Evolutionary conservation across 2,888 invertebrate species (phyloP), one percentile per base, ranked within the genome.

Genomic region (Heliconius erato): DNA sequence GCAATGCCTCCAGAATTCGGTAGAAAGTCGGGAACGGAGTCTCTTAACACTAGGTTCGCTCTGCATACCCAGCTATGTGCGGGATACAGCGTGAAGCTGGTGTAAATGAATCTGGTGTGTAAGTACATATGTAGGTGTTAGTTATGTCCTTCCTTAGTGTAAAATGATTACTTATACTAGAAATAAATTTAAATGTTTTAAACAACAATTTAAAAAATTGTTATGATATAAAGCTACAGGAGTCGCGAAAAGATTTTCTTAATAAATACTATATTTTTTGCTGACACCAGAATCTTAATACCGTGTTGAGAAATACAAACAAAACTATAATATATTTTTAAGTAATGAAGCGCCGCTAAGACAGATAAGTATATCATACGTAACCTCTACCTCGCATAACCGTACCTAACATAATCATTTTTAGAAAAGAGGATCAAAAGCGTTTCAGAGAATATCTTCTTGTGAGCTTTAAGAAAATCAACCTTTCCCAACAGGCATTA

Each of bases 381-480:
- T 40, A 59, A 35, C 76, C 3, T 63, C 35, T 40, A 26, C 40
- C 6, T 16, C 49, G 49, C 19, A 19, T 54, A 19, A 19, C 19
- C 19, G 49, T 54, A 54, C 49, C 49, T 54, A 54, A 54, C 49
- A 54, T 54, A 54, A 23, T 35, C n/a, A 9, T 74, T 28, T 74
- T 28, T 26, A 74, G 74, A 28, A 74, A 59, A 74, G 74, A 74
- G 59, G 74, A 74, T 76, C 76, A 59, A 63, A 76, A 76, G 59
- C 76, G 12, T 35, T 19, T 32, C 5, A 16, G 7, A 6, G 16
- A 68, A 40, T 23, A 44, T 4, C 23, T 44, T 72, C 72, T 16
- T 14, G 49, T 54, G 49, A 54, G 49, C 49, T 54, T 54, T 54
- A 54, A 54, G 49, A 54, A 54, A 54, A 19, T 54, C 19, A 54